Conservation (phyloP, 2,797 vertebrate genomes). For the Artibeus lituratus region DNA sequence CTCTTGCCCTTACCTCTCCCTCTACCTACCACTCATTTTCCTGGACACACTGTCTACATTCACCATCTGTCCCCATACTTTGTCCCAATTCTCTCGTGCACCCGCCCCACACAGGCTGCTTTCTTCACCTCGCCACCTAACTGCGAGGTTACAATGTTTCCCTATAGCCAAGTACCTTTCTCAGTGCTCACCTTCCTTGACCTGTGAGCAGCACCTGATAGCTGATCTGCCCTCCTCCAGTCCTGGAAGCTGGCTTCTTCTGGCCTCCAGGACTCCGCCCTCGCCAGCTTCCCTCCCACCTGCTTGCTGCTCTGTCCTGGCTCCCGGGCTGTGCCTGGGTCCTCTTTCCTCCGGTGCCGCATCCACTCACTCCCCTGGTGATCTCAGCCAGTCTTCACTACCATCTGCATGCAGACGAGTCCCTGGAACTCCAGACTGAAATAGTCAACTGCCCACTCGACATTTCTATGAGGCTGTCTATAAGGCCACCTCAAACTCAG, state of each 20-base stretch:
- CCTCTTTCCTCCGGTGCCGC: background rate
- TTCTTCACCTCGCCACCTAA: background rate
- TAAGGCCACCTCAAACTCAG: background rate
- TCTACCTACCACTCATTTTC: background rate
- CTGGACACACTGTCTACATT: background rate
- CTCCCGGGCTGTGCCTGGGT: background rate
- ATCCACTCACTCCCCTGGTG: background rate
- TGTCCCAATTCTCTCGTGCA: background rate
- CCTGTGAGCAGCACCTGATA: rapidly evolving
- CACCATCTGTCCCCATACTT: background rate
- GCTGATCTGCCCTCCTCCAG: background rate
- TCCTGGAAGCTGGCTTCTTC: background rate
- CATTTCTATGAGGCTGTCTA: background rate
- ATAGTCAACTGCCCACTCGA: background rate
- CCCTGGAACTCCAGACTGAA: background rate
- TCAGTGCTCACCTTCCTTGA: background rate
- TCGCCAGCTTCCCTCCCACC: background rate
- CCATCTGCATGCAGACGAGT: background rate
- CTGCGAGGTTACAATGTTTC: background rate
- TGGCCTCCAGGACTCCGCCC: background rate
- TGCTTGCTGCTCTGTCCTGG: background rate
- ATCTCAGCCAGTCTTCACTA: background rate
- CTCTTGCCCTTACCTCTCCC: background rate
- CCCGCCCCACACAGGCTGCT: background rate
- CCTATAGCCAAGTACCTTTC: background rate